A percentile compares a stretch with the other conserved stretches of the same genome.
These are phyloP conservation scores for Spongilla lacustris DNA, from an alignment of 37 sponge, comb jelly and placozoan species.

Conservation along the genomic window DNA sequence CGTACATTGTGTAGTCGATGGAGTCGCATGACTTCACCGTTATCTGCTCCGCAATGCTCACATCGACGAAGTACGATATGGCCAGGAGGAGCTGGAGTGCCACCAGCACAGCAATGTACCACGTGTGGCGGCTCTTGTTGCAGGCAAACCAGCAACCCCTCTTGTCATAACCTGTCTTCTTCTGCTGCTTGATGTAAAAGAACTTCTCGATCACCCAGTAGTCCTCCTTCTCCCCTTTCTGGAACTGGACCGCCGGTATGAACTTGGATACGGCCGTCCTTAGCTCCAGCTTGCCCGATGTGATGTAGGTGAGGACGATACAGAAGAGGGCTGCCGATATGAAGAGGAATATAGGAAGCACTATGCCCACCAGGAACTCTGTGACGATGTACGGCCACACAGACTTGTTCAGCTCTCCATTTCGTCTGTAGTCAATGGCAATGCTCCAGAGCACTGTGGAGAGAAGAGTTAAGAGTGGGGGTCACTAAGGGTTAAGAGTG, in stretches of 20 bases:
- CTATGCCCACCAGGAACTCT: constrained; percentile 52
- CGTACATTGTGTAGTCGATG: background rate
- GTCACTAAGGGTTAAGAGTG: background rate
- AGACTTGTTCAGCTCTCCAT: background rate
- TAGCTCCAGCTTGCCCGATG: constrained; percentile 43
- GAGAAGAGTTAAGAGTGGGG: background rate
- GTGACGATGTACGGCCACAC: constrained; percentile 48
- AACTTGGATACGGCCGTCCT: constrained; percentile 23
- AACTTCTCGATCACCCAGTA: constrained; percentile 57
- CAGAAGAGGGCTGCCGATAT: constrained; percentile 16
- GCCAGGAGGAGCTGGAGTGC: constrained; percentile 36
- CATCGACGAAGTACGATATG: constrained; percentile 50
- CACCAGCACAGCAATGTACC: constrained; percentile 24
- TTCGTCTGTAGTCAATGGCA: constrained; percentile 43
- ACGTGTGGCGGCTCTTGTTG: constrained; percentile 22
- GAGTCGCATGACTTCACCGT: constrained; percentile 2
- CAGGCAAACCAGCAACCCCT: background rate
- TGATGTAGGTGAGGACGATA: constrained; percentile 58
- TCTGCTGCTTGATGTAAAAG: constrained; percentile 46
- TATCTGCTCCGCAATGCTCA: constrained; percentile 4
- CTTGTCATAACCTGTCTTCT: background rate
- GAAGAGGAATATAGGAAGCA: constrained; percentile 40
- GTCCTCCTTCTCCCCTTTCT: constrained; percentile 25
- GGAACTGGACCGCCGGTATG: constrained; percentile 34
- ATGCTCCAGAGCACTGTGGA: constrained; percentile 69